These are phyloP conservation scores for Carlito syrichta DNA, from an alignment of 2,113 vertebrate species.

Conservation along the genomic window DNA sequence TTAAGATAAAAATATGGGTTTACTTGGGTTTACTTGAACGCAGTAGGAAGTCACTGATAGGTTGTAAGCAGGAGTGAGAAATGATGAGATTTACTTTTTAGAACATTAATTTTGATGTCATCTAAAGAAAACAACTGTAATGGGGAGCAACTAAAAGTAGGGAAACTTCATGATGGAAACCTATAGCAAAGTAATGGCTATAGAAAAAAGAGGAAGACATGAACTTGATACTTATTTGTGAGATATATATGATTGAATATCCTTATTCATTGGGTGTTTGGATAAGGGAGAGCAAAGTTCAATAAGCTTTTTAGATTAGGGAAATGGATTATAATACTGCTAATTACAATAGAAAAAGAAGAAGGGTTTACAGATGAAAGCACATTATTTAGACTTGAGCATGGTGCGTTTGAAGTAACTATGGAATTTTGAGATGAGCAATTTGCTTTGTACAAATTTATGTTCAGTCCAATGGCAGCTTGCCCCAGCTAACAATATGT, in stretches of 20 bases:
- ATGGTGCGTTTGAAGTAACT: neutral
- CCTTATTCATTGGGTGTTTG: neutral
- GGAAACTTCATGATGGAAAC: neutral
- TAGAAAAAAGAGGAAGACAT: neutral
- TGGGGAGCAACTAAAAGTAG: neutral
- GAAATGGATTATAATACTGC: neutral
- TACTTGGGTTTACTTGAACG: neutral
- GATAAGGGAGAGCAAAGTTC: neutral
- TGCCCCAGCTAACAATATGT: conserved; percentile 20
- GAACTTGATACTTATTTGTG: neutral
- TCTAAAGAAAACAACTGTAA: neutral
- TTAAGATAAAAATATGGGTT: neutral
- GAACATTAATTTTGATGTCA: neutral
- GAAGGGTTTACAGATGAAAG: neutral
- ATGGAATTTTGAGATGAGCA: neutral
- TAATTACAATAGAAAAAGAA: neutral
- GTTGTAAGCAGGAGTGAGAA: neutral
- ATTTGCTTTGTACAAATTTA: neutral
- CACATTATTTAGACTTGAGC: neutral
- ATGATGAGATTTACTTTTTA: neutral
- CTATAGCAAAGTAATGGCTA: neutral
- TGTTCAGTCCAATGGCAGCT: neutral
- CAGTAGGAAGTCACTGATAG: neutral
- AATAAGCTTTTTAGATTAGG: neutral
- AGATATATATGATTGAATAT: neutral